Conservation (phyloP, 2,113 vertebrate species). For the Gambusia holbrooki region DNA sequence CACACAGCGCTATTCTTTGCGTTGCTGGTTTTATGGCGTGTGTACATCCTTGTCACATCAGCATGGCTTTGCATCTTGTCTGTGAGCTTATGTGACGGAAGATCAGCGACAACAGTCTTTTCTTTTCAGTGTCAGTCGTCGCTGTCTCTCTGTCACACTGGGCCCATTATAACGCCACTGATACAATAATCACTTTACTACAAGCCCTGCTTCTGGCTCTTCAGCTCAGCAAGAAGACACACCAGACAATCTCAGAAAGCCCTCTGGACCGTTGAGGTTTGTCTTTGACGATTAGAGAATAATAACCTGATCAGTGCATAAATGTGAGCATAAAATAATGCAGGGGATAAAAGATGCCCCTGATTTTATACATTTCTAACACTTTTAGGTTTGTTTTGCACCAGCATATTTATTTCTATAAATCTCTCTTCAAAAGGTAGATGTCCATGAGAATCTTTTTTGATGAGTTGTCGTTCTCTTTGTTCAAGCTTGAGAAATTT, state of each 20-base stretch:
- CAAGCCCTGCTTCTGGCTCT: background rate
- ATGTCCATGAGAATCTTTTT: too few species aligned
- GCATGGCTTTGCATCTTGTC: slow-evolving; percentile 52
- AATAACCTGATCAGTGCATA: too few species aligned
- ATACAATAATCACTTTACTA: slow-evolving; percentile 73
- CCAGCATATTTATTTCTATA: too few species aligned
- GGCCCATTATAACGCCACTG: slow-evolving; percentile 56
- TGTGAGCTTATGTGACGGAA: slow-evolving; percentile 67
- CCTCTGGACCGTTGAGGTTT: slow-evolving; percentile 4
- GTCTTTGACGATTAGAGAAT: background rate
- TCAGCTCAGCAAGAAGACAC: slow-evolving; percentile 20
- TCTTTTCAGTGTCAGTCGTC: slow-evolving; percentile 77
- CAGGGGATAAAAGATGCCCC: background rate
- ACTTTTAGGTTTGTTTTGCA: too few species aligned
- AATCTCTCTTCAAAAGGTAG: too few species aligned
- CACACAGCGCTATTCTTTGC: slow-evolving; percentile 39
- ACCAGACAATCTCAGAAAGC: slow-evolving; percentile 27
- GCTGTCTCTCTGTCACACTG: slow-evolving; percentile 71
- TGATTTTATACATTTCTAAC: too few species aligned
- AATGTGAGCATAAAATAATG: background rate
- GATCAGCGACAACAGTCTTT: slow-evolving; percentile 69
- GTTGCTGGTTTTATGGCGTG: slow-evolving; percentile 27
- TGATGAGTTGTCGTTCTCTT: too few species aligned
- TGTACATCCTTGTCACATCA: slow-evolving; percentile 61
- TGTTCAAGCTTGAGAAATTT: too few species aligned